Evolutionary conservation across 2,888 invertebrate species (phyloP).

Genomic region (Cryptocephalus moraei): DNA sequence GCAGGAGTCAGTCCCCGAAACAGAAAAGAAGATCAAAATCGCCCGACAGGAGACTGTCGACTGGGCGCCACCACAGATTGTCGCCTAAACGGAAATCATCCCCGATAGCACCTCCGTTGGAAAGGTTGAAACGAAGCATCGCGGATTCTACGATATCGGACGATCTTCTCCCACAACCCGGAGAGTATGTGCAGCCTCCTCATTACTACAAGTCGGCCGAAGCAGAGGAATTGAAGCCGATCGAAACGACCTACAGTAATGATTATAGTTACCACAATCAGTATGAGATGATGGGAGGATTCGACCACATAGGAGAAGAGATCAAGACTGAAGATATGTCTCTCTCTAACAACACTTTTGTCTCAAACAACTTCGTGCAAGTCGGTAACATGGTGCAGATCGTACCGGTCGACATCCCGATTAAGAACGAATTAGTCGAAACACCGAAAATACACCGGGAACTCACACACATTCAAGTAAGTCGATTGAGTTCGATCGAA

Average conservation of each 20-base stretch:
- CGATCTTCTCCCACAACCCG: slow-evolving; percentile 34
- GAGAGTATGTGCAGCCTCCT: slow-evolving; percentile 24
- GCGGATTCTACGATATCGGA: slow-evolving; percentile 47
- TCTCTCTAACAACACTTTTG: neutral
- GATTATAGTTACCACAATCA: slow-evolving; percentile 2
- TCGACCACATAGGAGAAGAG: neutral
- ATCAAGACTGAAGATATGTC: neutral
- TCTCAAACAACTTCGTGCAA: slow-evolving; percentile 31
- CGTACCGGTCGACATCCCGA: slow-evolving; percentile 39
- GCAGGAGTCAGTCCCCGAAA: slow-evolving; percentile 6
- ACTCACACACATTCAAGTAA: neutral
- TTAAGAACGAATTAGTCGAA: slow-evolving; percentile 2
- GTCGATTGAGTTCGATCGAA: too few species aligned
- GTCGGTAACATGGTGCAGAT: slow-evolving; percentile 53
- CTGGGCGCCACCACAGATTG: too few species aligned
- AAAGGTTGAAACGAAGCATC: slow-evolving; percentile 37
- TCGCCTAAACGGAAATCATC: slow-evolving; percentile 3
- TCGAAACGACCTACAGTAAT: slow-evolving; percentile 9
- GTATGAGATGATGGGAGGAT: neutral
- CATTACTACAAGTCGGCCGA: slow-evolving; percentile 5
- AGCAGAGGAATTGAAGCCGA: slow-evolving; percentile 18
- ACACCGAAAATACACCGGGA: neutral
- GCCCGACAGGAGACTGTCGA: neutral
- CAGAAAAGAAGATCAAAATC: neutral
- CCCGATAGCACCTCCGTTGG: slow-evolving; percentile 30